Base-by-base conservation (phyloP, 2,888 invertebrate genomes). In the Malacosoma neustria region DNA sequence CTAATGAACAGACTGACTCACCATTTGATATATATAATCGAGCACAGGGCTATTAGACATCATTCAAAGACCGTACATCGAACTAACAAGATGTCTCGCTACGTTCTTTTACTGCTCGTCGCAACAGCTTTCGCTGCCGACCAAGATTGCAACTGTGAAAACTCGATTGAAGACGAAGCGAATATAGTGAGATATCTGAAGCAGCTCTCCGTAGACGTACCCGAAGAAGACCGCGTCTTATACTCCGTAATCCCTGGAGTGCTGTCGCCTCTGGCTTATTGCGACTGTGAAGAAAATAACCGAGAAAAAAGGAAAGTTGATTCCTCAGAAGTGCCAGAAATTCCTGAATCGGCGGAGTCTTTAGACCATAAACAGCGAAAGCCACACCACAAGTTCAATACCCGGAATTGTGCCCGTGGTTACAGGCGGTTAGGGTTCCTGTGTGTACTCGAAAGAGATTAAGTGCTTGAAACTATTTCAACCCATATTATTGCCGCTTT, bases 231-330 rank as follows among this genome's bases (percentile, higher is more conserved):
- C 0, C 40, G 34, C 1, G 33, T 34, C 0, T 0, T 46, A 1
- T 46, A 45, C 13, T 46, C 56, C 0, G 62, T 57, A 0, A 30
- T 46, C 0, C 57, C 66, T 0, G 66, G 56, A 0, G 38, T 48
- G 3, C 32, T 65, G 6, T 51, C 51, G 1, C 56, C 60, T 4
- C 45, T 54, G 0, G 35, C 51, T 1, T 52, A 54, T 2, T 51
- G 56, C 32, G 41, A 52, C 7, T 65, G 64, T 32, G 38, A 46
- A 3, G 51, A 54, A 14, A 56, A 51, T 3, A 41, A 40, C 9
- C 49, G 65, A 14, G 51, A 36, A 39, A 65, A 60, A 36, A 42
- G 64, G 29, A 57, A 43, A 34, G 34, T 48, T 13, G 5, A 41
- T 4, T 9, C 6, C 5, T 22, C 29, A 1, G 36, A 36, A 5